Evolutionary conservation across 92 coral and sea anemone genomes (phyloP), one percentile per base, ranked within the genome.

Genomic region (Heliopora coerulea): DNA sequence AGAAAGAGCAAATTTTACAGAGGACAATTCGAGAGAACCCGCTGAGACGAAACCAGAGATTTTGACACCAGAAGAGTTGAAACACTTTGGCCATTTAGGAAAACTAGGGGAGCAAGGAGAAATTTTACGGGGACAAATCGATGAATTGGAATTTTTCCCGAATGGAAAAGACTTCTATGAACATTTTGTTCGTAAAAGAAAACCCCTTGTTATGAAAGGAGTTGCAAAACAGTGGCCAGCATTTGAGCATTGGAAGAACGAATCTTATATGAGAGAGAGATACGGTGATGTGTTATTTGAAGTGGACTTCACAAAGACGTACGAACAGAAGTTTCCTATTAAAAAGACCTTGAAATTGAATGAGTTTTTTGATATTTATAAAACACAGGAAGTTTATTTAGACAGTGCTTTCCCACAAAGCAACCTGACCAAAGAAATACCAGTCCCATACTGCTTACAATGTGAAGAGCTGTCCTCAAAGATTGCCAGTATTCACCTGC

Each of bases 341-440:
- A 91, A 93, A 74, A 88, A 87, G 64, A 89, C 95, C 7, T 79
- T 93, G 87, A 85, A 81, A 50, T 29, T 93, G 88, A 88, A 74
- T 30, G 86, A 88, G 48, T 93, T 82, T 58, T 83, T 93, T 9
- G 87, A 85, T 21, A 88, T 93, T 49, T 93, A 83, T 81, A 82
- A 86, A 75, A 90, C 70, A 8, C 82, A 86, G 49, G 82, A 82
- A 3, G 95, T 93, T 33, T 93, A 93, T 65, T 56, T 93, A 32
- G 98, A 93, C 35, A 87, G 95, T 26, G 95, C 98, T 24, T 87
- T 93, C 68, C 98, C 96, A 0, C 98, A 93, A 61, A 68, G 84
- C 37, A 82, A 86, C 20, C 61, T 93, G 70, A 90, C 92, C 0
- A 70, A 82, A 44, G 98, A 93, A 60, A 75, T 93, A 26, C 56